Evolutionary conservation across 2,888 invertebrate genomes (phyloP).

Genomic region (Leptodirus hochenwartii): DNA sequence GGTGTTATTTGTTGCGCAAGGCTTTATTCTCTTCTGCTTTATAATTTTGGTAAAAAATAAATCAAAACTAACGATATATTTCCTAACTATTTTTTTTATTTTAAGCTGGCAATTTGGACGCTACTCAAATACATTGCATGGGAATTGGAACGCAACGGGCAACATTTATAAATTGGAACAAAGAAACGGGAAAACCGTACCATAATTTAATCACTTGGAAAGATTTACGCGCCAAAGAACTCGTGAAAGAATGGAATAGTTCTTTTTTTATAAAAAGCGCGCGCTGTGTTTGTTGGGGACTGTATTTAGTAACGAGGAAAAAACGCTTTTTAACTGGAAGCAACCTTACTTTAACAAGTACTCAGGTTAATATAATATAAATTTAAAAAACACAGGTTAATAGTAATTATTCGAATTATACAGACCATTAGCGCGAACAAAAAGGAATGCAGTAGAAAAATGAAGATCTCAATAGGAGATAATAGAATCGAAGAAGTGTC

Average conservation of each 20-base stretch:
- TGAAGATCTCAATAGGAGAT: too few species aligned
- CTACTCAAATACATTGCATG: constrained; percentile 53
- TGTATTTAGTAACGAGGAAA: constrained; percentile 61
- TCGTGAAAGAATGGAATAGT: constrained; percentile 36
- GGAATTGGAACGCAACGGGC: constrained; percentile 45
- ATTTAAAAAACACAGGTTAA: constrained; percentile 2
- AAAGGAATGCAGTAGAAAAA: too few species aligned
- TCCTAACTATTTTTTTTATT: constrained; percentile 4
- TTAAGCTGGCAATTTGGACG: constrained; percentile 50
- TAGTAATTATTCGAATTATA: constrained; percentile 1
- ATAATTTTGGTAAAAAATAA: too few species aligned
- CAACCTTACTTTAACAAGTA: constrained; percentile 67
- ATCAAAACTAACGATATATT: too few species aligned
- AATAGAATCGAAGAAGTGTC: too few species aligned
- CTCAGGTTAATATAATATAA: constrained; percentile 39
- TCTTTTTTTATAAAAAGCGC: constrained; percentile 33
- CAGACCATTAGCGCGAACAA: background rate
- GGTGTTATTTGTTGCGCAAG: too few species aligned
- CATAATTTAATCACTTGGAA: constrained; percentile 57
- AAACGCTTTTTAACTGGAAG: constrained; percentile 72
- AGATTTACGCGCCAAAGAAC: constrained; percentile 36
- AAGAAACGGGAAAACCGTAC: constrained; percentile 35
- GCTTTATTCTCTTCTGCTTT: too few species aligned
- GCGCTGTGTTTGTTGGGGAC: constrained; percentile 37
- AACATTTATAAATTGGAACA: constrained; percentile 48